Base-by-base conservation (phyloP, 2,797 vertebrate species). In the Semaprochilodus insignis region DNA sequence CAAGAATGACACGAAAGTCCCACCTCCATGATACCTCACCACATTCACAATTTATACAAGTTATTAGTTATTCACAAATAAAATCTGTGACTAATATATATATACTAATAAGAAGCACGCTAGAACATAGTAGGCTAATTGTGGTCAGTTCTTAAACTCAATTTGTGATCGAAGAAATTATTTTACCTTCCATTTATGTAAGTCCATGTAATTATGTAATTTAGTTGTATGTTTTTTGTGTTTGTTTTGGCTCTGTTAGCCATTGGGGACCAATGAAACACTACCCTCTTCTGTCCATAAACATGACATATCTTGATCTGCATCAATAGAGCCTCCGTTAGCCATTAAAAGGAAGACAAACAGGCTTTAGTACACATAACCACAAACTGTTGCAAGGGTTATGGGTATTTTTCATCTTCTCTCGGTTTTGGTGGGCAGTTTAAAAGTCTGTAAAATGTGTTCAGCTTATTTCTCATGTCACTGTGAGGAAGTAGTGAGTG, bases 261-360 rank as follows among this genome's bases (percentile, higher is more conserved):
- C 78, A 51, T 5, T 10, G 17, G 76, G 66, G 77, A 72, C 55
- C 31, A 66, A 62, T 63, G 40, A 77, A 77, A 51, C 21, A 17
- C 44, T 0, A 67, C 5, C 67, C 48, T 17, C 57, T 27, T 63
- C 60, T 80, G 62, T 23, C 34, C 59, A 71, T 21, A n/a, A 52
- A 44, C 36, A 36, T 54, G 48, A 8, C 44, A 55, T 59, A 60
- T 60, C 81, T 83, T 75, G 74, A 85, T 81, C 82, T 67, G 44
- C 15, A 13, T 52, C 34, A 74, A 62, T 59, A 36, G 75, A 78
- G 23, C 55, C 14, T 73, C 80, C 73, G 82, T 82, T 84, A 84
- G 77, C 1, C 13, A 62, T 52, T 7, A 40, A 62, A 23, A 34
- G 27, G 25, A 62, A 66, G 65, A n/a, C 67, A 23, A 13, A 66